Evolutionary conservation across 2,888 invertebrate genomes (phyloP).

Genomic region (Zygaena filipendulae): DNA sequence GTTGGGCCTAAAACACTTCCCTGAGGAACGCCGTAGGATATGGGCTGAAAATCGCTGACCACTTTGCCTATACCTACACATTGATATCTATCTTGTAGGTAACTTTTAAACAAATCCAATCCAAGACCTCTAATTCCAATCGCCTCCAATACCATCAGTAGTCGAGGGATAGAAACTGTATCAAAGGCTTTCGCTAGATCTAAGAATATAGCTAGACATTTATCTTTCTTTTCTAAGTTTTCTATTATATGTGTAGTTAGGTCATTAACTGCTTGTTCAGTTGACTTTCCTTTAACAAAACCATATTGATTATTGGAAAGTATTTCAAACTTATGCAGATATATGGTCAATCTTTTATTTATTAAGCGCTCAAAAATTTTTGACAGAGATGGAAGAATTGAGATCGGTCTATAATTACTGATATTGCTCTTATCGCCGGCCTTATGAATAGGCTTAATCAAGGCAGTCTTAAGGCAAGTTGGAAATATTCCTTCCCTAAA

Average conservation of each 20-base stretch:
- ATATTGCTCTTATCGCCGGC: not conserved
- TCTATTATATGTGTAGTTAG: not conserved
- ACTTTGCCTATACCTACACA: not conserved
- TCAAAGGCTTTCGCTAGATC: conserved; percentile 3
- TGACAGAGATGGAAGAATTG: not conserved
- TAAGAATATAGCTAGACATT: not conserved
- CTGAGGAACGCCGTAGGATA: not conserved
- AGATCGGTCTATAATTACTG: not conserved
- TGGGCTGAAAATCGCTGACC: too few species aligned
- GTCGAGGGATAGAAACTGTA: conserved; percentile 2
- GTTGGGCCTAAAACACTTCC: conserved; percentile 3
- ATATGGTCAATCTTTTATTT: not conserved
- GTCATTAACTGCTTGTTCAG: not conserved
- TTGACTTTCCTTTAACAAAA: not conserved
- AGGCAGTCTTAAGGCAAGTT: not conserved
- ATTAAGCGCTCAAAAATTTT: not conserved
- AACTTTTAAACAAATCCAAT: not conserved
- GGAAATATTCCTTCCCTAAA: conserved; percentile 1
- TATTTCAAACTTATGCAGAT: not conserved
- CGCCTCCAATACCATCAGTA: not conserved
- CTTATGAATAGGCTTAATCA: not conserved
- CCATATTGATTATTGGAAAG: not conserved
- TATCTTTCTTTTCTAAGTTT: not conserved
- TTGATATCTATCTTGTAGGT: not conserved
- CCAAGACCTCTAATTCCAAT: not conserved